Percentiles rank a stretch among this genome's conserved stretches.
Conservation (phyloP, 2,888 invertebrate genomes). For the Oscheius sp. region DNA sequence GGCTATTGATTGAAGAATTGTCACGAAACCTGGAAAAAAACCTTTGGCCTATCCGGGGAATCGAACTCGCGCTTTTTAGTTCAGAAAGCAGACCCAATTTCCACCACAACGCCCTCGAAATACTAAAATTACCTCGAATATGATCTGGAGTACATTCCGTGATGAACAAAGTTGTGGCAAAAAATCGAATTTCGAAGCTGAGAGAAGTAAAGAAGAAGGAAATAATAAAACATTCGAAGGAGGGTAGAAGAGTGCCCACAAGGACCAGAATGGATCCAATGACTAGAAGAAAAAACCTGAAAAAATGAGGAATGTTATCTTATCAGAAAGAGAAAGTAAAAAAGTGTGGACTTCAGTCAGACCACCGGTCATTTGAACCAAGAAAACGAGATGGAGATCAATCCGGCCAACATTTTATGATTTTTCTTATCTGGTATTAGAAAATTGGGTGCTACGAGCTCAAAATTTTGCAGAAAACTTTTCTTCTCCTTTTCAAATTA, state of each 20-base stretch:
- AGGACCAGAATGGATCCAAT: background rate
- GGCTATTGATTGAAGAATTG: conserved; percentile 18
- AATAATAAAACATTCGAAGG: conserved; percentile 27
- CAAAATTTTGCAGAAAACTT: too few species aligned
- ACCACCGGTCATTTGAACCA: background rate
- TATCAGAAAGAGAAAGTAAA: background rate
- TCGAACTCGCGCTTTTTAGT: too few species aligned
- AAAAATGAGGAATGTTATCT: background rate
- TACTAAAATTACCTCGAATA: conserved; percentile 25
- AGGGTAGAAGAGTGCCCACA: conserved; percentile 11
- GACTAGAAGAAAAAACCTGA: conserved; percentile 16
- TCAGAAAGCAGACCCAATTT: background rate
- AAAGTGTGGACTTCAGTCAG: background rate
- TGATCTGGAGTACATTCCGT: conserved; percentile 28
- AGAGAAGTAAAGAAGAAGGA: conserved; percentile 23
- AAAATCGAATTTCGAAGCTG: conserved; percentile 23
- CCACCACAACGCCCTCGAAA: too few species aligned
- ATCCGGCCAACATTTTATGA: too few species aligned
- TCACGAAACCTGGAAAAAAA: conserved; percentile 20
- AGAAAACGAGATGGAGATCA: too few species aligned
- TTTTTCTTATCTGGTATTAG: too few species aligned
- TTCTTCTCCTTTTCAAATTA: too few species aligned
- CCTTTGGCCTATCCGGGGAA: background rate
- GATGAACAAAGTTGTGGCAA: conserved; percentile 23
- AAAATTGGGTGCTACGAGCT: too few species aligned